These are phyloP conservation scores for Drosophila mayri DNA, from an alignment of 1,140 invertebrate species.

Conservation along the genomic window DNA sequence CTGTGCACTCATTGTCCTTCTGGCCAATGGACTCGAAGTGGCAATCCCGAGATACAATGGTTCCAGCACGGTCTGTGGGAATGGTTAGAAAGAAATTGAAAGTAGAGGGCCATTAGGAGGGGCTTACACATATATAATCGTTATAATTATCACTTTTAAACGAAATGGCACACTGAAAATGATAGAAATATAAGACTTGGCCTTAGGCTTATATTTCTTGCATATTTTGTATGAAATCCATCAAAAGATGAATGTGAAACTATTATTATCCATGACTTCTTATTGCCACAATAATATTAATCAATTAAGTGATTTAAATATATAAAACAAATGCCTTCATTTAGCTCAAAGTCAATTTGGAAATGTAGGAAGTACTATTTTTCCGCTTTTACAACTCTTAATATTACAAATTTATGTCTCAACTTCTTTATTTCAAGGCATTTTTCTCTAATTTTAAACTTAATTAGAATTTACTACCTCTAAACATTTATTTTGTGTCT, in stretches of 20 bases:
- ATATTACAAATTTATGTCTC: too few relatives aligned
- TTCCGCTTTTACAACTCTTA: background rate
- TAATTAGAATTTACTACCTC: background rate
- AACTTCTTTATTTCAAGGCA: background rate
- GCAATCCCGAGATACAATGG: constrained; percentile 78
- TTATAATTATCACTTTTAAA: background rate
- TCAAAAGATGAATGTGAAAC: too few relatives aligned
- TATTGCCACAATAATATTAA: background rate
- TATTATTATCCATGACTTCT: background rate
- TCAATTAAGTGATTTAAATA: too few relatives aligned
- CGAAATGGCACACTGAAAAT: background rate
- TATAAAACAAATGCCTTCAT: too few relatives aligned
- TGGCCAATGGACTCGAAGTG: constrained; percentile 78
- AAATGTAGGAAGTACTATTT: too few relatives aligned
- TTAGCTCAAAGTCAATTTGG: background rate
- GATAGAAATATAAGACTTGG: background rate
- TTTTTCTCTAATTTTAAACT: too few relatives aligned
- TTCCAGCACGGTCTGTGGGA: constrained; percentile 68
- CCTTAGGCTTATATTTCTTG: background rate
- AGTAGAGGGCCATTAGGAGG: background rate
- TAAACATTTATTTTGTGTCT: background rate
- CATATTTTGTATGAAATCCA: background rate
- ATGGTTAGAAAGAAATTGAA: too few relatives aligned
- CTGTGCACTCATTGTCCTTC: constrained; percentile 72
- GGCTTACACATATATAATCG: too few relatives aligned